Conservation (phyloP, 2,888 invertebrate species). For the Gastracanthus pulcherrimus region DNA sequence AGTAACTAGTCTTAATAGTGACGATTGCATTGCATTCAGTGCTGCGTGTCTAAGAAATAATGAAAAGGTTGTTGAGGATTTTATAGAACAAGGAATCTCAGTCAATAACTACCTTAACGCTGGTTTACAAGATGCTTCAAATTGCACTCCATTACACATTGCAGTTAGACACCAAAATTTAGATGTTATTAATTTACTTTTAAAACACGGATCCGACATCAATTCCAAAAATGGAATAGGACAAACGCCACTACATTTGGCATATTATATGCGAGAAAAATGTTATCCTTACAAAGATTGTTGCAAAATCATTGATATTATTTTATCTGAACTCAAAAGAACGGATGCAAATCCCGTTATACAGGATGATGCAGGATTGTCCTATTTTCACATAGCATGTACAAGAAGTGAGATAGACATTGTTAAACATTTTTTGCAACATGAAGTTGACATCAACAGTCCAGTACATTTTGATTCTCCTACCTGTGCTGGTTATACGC, state of each 20-base stretch:
- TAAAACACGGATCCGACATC: conserved; percentile 27
- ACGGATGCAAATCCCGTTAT: background rate
- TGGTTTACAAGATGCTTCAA: background rate
- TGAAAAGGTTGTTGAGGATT: background rate
- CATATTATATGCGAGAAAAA: conserved; percentile 17
- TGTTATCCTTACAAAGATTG: conserved; percentile 10
- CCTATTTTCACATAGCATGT: conserved; percentile 42
- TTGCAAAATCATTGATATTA: conserved; percentile 18
- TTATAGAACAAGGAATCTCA: conserved; percentile 3
- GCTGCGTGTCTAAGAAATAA: conserved; percentile 27
- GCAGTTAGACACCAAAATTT: conserved; percentile 29
- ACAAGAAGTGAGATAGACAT: conserved; percentile 16
- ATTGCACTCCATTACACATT: conserved; percentile 29
- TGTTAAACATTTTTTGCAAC: conserved; percentile 16
- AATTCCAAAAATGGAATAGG: conserved; percentile 12
- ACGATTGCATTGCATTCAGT: conserved; percentile 23
- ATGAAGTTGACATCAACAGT: conserved; percentile 20
- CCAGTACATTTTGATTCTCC: conserved; percentile 1
- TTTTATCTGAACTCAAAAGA: conserved; percentile 9
- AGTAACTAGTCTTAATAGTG: background rate
- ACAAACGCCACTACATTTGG: conserved; percentile 42
- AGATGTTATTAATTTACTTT: conserved; percentile 11
- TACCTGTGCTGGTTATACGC: conserved; percentile 26
- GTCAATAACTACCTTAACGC: background rate
- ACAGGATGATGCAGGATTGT: conserved; percentile 16